Conservation (phyloP, 2,113 vertebrate genomes). For the Osmerus eperlanus region DNA sequence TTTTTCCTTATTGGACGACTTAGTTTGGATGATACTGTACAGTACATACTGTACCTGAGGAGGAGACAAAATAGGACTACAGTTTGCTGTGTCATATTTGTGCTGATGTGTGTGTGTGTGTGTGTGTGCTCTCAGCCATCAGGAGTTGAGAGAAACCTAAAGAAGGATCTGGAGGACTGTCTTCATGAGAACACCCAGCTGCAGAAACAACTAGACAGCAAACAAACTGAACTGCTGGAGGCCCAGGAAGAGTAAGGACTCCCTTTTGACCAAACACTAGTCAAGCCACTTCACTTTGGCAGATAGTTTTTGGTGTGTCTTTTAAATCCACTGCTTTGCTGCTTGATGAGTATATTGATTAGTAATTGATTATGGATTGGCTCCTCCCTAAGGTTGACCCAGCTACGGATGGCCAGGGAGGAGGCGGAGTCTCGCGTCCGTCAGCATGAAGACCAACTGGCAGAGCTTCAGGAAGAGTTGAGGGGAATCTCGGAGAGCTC, state of each 20-base stretch:
- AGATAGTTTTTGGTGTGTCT: not conserved
- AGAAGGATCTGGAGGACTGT: slow-evolving; percentile 63
- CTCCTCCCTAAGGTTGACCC: slow-evolving; percentile 53
- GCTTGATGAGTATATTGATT: not conserved
- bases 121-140: slow-evolving; percentile 29
- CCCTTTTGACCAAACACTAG: not conserved
- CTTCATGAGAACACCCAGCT: slow-evolving; percentile 60
- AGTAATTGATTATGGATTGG: not conserved
- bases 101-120: not conserved
- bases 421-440: slow-evolving; percentile 56
- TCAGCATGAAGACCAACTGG: slow-evolving; percentile 77
- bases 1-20: no score
- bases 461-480: slow-evolving; percentile 76
- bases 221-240: slow-evolving; percentile 72
- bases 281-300: not conserved
- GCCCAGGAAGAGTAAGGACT: slow-evolving; percentile 79
- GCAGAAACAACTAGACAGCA: slow-evolving; percentile 72
- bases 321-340: not conserved
- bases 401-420: slow-evolving; percentile 63
- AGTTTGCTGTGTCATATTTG: not conserved
- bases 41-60: not conserved
- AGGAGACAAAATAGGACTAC: no score
- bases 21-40: not conserved
- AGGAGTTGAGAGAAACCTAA: slow-evolving; percentile 39
- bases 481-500: slow-evolving; percentile 62